Conservation (phyloP, 1,140 invertebrate species). For the Spodoptera litura region DNA sequence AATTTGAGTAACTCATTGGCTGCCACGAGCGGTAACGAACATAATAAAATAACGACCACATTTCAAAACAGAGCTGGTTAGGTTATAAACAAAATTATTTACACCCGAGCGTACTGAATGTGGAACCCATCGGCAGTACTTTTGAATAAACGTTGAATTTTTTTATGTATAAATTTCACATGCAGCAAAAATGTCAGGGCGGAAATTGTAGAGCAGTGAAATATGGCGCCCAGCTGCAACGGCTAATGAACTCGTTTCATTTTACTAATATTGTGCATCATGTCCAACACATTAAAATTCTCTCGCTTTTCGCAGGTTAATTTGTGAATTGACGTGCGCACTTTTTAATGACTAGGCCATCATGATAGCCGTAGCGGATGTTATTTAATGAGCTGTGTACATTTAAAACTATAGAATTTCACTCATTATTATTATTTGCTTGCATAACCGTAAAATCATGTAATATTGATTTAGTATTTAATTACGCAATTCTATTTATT, state of each 20-base stretch:
- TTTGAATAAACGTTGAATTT: slow-evolving; percentile 49
- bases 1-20: too few relatives aligned
- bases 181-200: slow-evolving; percentile 63
- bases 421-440: neutral
- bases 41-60: slow-evolving; percentile 15
- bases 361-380: slow-evolving; percentile 1
- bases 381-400: neutral
- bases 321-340: slow-evolving; percentile 38
- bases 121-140: slow-evolving; percentile 23
- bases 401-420: slow-evolving; percentile 13
- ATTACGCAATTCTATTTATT: neutral
- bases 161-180: slow-evolving; percentile 59
- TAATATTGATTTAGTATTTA: neutral
- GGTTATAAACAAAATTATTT: slow-evolving; percentile 20
- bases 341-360: slow-evolving; percentile 35
- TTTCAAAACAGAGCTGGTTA: neutral
- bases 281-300: slow-evolving; percentile 60
- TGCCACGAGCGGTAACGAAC: slow-evolving; percentile 11
- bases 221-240: slow-evolving; percentile 64
- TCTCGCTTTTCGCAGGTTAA: slow-evolving; percentile 42
- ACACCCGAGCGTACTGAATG: neutral
- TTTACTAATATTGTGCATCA: slow-evolving; percentile 66
- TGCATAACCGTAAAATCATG: neutral
- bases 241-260: slow-evolving; percentile 70
- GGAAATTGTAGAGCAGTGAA: slow-evolving; percentile 68